Evolutionary conservation across 2,888 invertebrate species (phyloP).

Genomic region (Tolmerus cingulatus): DNA sequence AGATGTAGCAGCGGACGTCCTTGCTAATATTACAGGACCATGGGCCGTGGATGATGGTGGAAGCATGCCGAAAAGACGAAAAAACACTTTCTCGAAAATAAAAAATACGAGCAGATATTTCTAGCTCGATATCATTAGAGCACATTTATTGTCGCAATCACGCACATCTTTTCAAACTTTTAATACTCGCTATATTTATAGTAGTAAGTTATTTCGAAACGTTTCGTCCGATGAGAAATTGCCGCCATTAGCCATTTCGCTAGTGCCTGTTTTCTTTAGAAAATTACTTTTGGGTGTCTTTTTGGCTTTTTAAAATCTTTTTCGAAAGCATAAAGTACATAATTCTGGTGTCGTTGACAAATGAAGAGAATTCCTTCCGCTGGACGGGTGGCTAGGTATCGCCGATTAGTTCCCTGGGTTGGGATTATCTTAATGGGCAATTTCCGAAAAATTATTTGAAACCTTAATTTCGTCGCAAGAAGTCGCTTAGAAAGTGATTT

Average conservation of each 20-base stretch:
- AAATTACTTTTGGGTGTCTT: background rate
- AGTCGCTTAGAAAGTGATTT: background rate
- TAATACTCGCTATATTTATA: background rate
- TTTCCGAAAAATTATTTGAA: background rate
- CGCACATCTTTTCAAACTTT: slow-evolving; percentile 17
- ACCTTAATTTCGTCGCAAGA: background rate
- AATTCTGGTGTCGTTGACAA: background rate
- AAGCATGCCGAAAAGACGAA: background rate
- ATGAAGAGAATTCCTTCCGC: background rate
- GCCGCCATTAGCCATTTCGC: background rate
- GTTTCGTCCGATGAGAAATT: background rate
- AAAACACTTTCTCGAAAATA: background rate
- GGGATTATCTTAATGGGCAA: background rate
- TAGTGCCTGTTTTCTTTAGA: background rate
- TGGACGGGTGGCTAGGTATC: background rate
- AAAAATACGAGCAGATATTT: background rate
- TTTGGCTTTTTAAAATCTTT: background rate
- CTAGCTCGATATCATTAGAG: background rate
- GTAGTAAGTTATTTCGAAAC: background rate
- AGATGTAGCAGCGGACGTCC: background rate
- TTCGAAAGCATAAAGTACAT: background rate
- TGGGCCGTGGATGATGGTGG: background rate
- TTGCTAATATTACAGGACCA: background rate
- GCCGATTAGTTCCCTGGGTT: background rate
- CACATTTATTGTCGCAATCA: slow-evolving; percentile 10